phyloP scores from a whole-genome alignment of 2,797 vertebrate genomes.

The Intellagama lesueurii region DNA sequence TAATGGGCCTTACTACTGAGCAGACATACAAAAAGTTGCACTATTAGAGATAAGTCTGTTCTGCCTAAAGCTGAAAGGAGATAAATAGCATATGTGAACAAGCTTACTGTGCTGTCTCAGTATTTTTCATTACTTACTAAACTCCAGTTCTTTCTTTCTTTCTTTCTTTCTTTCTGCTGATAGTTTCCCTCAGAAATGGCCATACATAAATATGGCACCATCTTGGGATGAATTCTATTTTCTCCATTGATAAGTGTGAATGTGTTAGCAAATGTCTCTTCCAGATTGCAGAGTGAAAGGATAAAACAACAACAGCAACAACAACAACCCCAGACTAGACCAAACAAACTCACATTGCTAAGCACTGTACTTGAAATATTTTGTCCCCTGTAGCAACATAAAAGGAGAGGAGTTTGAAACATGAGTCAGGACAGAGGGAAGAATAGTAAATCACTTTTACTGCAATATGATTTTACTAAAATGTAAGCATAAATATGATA shows the following conservation, averaged over 20 bases:
- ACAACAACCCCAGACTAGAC: constrained; percentile 19
- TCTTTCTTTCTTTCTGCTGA: no score
- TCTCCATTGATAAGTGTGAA: background rate
- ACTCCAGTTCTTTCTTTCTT: background rate
- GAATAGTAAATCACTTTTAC: constrained; percentile 29
- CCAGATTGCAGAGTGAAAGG: background rate
- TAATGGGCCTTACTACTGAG: background rate
- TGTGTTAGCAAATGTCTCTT: background rate
- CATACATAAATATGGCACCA: constrained; percentile 1
- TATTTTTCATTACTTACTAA: constrained; percentile 5
- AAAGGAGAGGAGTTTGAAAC: constrained; percentile 37
- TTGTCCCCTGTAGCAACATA: background rate
- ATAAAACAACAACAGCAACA: background rate
- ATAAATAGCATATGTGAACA: background rate
- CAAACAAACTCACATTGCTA: background rate
- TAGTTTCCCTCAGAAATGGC: background rate
- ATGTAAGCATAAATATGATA: background rate
- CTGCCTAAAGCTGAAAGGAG: background rate
- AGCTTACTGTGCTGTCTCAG: background rate
- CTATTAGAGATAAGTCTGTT: background rate
- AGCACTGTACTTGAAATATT: background rate
- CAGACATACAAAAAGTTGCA: background rate
- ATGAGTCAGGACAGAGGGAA: background rate
- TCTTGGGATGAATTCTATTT: constrained; percentile 1
- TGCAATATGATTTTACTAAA: constrained; percentile 44